Evolutionary conservation across 2,797 vertebrate species (phyloP), one percentile per base, ranked within the genome.

Genomic region (Sebastiscus albofasciatus): DNA sequence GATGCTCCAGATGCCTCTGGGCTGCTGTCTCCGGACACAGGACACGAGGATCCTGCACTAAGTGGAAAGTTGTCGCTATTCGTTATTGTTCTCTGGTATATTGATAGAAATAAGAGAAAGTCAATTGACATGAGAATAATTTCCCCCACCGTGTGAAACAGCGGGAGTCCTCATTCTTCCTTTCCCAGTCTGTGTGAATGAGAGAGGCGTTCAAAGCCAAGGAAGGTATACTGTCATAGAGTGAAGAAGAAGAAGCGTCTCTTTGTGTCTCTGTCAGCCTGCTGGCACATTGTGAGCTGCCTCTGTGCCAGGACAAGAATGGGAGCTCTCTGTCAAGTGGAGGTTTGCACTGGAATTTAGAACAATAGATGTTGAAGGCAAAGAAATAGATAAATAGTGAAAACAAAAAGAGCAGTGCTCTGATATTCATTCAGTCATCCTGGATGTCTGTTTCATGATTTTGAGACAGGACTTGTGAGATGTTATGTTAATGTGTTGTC

Each of bases 41-140:
- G 22, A 42, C 31, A 65, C 8, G 22, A 70, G 66, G 4, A 39
- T 24, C 46, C 58, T 42, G 69, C 62, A 39, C 78, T 8, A 24
- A 83, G 68, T 70, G 73, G 66, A 87, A 86, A 90, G 66, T 91
- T 84, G 34, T 74, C n/a, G 12, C 31, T 24, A n/a, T n/a, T n/a
- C n/a, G 8, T 31, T 49, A 18, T 67, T 29, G 56, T 5, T 18
- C 46, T 4, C 59, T 61, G 66, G 14, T 64, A 72, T 60, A 72
- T 31, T 49, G 39, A 78, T 64, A 39, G 3, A 12, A 74, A 79
- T 70, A 12, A 33, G 3, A 82, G 13, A 67, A 34, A 39, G 70
- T 49, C 70, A 71, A 79, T 31, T 34, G 39, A 6, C n/a, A 46
- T 18, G 33, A 42, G 3, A 69, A 11, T 64, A 10, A 39, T n/a